Evolutionary conservation across 2,113 vertebrate genomes (phyloP).

Genomic region (Phainopepla nitens): DNA sequence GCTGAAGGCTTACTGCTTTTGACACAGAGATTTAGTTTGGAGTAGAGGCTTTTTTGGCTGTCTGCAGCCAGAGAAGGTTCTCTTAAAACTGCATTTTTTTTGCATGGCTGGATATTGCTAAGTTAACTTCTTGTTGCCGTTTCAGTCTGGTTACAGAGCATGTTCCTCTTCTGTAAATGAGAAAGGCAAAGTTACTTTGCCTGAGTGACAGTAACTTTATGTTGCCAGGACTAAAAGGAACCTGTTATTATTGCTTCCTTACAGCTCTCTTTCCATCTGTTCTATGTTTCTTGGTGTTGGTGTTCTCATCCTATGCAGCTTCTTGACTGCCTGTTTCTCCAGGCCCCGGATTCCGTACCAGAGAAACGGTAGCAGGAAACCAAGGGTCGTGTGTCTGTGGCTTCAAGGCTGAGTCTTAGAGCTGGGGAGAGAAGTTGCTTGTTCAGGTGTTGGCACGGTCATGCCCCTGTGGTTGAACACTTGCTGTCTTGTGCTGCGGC

Average conservation of each 20-base stretch:
- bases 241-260: neutral
- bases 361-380: neutral
- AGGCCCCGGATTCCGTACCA: neutral
- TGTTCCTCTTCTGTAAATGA: neutral
- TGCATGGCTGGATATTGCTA: neutral
- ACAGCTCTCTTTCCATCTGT: neutral
- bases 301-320: neutral
- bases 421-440: neutral
- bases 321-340: neutral
- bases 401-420: neutral
- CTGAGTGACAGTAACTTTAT: neutral
- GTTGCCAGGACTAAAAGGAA: neutral
- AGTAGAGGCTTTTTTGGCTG: neutral
- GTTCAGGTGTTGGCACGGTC: neutral
- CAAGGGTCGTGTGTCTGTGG: neutral
- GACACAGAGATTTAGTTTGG: neutral
- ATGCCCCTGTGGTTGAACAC: neutral
- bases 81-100: neutral
- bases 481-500: neutral
- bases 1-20: neutral
- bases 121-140: fast-evolving
- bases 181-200: neutral
- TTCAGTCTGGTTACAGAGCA: neutral
- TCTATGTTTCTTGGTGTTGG: neutral
- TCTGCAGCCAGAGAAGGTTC: neutral